Conservation (phyloP, 2,888 invertebrate species). For the Drosophila longiperda region DNA sequence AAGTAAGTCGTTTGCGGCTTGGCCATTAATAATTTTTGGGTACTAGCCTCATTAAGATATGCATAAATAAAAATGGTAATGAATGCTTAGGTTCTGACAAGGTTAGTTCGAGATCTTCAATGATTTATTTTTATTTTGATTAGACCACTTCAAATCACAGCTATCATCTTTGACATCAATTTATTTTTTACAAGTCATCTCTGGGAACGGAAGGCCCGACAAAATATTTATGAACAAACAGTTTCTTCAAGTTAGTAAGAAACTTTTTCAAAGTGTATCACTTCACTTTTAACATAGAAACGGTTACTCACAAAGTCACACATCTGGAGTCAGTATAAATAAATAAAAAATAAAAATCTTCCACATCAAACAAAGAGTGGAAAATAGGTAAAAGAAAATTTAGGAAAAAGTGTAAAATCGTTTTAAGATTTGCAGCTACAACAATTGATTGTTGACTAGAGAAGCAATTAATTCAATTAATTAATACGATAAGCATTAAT, state of each 20-base stretch:
- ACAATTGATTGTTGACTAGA: background rate
- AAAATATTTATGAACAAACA: conserved; percentile 14
- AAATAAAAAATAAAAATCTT: too few relatives aligned
- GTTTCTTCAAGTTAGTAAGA: background rate
- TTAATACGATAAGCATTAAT: conserved; percentile 2
- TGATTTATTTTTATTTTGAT: conserved; percentile 2
- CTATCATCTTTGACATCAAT: conserved; percentile 54
- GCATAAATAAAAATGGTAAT: conserved; percentile 38
- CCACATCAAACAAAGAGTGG: background rate
- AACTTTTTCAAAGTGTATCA: conserved; percentile 6
- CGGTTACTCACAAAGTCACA: background rate
- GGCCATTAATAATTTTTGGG: conserved; percentile 60
- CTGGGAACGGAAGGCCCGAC: conserved; percentile 52
- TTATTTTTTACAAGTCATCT: conserved; percentile 57
- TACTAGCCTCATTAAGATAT: conserved; percentile 46
- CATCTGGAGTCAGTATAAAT: conserved; percentile 4
- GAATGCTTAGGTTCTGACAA: conserved; percentile 42
- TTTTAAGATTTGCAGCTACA: background rate
- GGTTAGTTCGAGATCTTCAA: conserved; percentile 33
- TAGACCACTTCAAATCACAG: conserved; percentile 5
- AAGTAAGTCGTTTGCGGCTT: conserved; percentile 23
- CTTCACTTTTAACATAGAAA: conserved; percentile 8
- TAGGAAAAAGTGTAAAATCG: background rate
- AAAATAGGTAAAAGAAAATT: background rate
- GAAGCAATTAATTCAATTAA: conserved; percentile 18